phyloP scores from a whole-genome alignment of 2,888 invertebrate species.

The Tryphoninae sp. region DNA sequence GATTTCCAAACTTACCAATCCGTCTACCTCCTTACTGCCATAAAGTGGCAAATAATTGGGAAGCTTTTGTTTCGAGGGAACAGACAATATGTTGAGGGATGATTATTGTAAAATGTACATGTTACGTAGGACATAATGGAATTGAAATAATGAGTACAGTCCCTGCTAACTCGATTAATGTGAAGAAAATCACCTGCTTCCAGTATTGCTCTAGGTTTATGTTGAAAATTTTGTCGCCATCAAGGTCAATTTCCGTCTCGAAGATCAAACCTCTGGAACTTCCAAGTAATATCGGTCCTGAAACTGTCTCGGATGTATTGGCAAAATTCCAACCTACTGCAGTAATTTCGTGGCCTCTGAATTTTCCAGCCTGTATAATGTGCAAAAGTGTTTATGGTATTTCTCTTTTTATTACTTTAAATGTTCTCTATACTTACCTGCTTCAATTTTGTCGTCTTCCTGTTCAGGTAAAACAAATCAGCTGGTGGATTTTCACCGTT shows the following conservation, averaged over 20 bases:
- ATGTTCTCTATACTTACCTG: slow-evolving; percentile 77
- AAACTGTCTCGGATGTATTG: slow-evolving; percentile 86
- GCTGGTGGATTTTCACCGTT: slow-evolving; percentile 83
- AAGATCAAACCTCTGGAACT: slow-evolving; percentile 95
- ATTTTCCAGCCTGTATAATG: slow-evolving; percentile 82
- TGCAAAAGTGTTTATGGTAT: background rate
- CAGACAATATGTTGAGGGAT: slow-evolving; percentile 59
- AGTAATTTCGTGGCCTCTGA: slow-evolving; percentile 91
- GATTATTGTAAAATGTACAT: slow-evolving; percentile 42
- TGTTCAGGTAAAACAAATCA: slow-evolving; percentile 91
- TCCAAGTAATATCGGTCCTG: slow-evolving; percentile 93
- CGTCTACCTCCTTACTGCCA: slow-evolving; percentile 88
- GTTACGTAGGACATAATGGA: slow-evolving; percentile 25
- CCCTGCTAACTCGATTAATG: slow-evolving; percentile 5
- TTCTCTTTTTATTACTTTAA: background rate
- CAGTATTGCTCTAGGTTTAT: slow-evolving; percentile 89
- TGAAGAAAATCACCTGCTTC: slow-evolving; percentile 87
- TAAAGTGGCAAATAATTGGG: slow-evolving; percentile 89
- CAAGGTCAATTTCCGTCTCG: slow-evolving; percentile 92
- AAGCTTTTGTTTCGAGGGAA: slow-evolving; percentile 82
- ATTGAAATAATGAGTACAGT: background rate
- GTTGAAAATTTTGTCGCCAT: slow-evolving; percentile 92
- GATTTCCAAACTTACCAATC: slow-evolving; percentile 84
- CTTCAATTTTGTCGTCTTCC: slow-evolving; percentile 89
- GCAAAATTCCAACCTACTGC: slow-evolving; percentile 94